These are phyloP conservation scores for Heliconius nattereri DNA, from an alignment of 1,140 invertebrate genomes.

Conservation along the genomic window DNA sequence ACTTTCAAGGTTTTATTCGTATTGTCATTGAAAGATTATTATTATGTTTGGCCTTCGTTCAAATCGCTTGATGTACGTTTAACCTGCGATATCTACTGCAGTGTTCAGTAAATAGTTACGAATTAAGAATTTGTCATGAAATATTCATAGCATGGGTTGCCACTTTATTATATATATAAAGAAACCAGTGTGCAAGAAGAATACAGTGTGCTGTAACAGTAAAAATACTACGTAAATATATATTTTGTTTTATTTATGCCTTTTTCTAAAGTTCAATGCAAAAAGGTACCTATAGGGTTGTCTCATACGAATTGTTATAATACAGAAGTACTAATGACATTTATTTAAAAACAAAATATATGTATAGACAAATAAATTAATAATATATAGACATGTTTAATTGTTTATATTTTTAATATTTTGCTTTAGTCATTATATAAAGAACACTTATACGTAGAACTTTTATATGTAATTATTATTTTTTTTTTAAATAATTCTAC, in stretches of 20 bases:
- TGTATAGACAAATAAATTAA: neutral
- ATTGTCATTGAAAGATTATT: constrained; percentile 11
- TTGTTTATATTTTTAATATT: too few relatives aligned
- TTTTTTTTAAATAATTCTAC: neutral
- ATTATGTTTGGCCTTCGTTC: constrained; percentile 12
- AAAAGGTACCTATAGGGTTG: neutral
- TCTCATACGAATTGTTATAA: neutral
- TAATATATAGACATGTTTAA: neutral
- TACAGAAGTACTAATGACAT: neutral
- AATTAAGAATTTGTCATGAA: neutral
- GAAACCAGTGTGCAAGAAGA: too few relatives aligned
- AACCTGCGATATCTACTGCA: neutral
- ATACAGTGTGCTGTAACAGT: neutral
- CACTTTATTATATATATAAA: too few relatives aligned
- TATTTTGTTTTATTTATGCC: neutral
- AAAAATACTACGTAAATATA: neutral
- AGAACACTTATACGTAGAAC: too few relatives aligned
- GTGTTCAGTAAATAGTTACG: neutral
- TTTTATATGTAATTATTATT: too few relatives aligned
- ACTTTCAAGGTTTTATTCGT: constrained; percentile 16
- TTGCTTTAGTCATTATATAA: too few relatives aligned
- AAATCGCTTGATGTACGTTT: constrained; percentile 1
- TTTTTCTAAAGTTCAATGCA: neutral
- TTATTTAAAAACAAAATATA: neutral
- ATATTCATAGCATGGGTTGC: too few relatives aligned